Evolutionary conservation across 2,113 vertebrate genomes (phyloP).

Genomic region (Anthoscopus minutus): DNA sequence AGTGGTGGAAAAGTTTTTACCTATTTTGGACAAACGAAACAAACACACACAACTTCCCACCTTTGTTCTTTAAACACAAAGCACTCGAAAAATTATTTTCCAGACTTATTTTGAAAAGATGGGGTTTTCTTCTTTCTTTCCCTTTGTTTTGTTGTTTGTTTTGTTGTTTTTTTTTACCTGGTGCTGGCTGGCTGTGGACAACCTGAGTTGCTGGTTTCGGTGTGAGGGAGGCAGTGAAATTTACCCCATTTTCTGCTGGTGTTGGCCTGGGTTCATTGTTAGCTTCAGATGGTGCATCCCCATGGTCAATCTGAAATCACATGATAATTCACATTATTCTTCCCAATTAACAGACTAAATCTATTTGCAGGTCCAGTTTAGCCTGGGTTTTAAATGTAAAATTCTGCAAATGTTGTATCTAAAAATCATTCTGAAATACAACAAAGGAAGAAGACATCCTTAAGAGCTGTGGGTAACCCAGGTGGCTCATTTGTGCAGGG

Average conservation of each 20-base stretch:
- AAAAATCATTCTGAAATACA: neutral
- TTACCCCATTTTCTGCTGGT: constrained; percentile 90
- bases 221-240: constrained; percentile 76
- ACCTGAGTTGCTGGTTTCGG: constrained; percentile 83
- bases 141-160: neutral
- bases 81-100: neutral
- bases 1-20: neutral
- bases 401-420: neutral
- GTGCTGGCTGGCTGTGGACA: constrained; percentile 81
- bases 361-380: neutral
- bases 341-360: neutral
- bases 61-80: neutral
- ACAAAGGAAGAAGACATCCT: neutral
- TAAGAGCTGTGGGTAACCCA: neutral
- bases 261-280: constrained; percentile 77
- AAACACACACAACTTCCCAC: neutral
- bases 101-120: neutral
- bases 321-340: neutral
- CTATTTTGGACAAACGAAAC: neutral
- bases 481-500: neutral
- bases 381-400: neutral
- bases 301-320: constrained; percentile 77
- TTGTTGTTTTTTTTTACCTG: constrained; percentile 72
- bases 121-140: neutral
- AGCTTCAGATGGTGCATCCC: constrained; percentile 80